These are phyloP conservation scores for Synergus gifuensis DNA, from an alignment of 2,888 invertebrate genomes.

Conservation along the genomic window DNA sequence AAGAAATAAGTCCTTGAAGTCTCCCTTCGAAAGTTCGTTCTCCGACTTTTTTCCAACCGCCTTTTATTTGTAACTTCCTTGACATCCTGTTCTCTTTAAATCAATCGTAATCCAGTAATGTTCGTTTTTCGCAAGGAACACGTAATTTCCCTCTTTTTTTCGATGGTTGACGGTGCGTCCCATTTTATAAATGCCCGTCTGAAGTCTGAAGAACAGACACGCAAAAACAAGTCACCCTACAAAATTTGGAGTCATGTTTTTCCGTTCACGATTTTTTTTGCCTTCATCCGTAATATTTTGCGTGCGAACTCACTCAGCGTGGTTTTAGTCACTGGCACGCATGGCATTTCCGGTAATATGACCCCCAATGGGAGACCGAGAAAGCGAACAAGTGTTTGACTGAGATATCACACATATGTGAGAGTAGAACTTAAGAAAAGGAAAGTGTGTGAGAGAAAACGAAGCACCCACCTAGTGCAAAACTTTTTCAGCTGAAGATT, in stretches of 20 bases:
- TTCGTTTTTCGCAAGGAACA: conserved; percentile 28
- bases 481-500: conserved; percentile 51
- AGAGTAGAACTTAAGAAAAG: conserved; percentile 4
- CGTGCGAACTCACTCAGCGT: conserved; percentile 56
- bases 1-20: not conserved
- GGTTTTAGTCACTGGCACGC: conserved; percentile 65
- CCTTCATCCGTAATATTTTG: conserved; percentile 56
- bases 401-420: not conserved
- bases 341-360: conserved; percentile 74
- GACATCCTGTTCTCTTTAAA: conserved; percentile 30
- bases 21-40: conserved; percentile 4
- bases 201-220: not conserved
- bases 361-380: conserved; percentile 58
- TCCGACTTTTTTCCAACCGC: conserved; percentile 13
- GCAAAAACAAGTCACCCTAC: conserved; percentile 13
- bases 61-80: conserved; percentile 34
- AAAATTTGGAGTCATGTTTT: conserved; percentile 33
- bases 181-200: conserved; percentile 9
- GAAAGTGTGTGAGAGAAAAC: conserved; percentile 44
- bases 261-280: conserved; percentile 36
- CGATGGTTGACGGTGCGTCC: not conserved
- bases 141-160: conserved; percentile 29
- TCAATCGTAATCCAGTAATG: conserved; percentile 38
- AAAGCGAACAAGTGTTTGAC: conserved; percentile 48
- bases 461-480: conserved; percentile 45